phyloP scores from a whole-genome alignment of 2,888 invertebrate genomes.

The Baronia brevicornis region DNA sequence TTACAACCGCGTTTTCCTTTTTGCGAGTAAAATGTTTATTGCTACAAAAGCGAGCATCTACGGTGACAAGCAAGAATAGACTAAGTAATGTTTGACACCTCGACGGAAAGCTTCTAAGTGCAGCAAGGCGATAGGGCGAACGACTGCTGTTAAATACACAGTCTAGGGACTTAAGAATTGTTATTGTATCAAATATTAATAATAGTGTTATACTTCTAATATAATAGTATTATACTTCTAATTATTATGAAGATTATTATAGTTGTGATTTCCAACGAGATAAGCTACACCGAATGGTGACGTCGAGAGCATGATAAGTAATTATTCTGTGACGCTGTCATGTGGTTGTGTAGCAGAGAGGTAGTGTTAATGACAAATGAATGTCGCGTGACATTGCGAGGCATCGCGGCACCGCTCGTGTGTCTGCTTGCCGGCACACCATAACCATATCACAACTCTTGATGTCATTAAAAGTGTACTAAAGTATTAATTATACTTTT shows the following conservation, averaged over 20 bases:
- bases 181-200: too few species aligned
- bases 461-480: constrained; percentile 53
- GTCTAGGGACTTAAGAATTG: too few species aligned
- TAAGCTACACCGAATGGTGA: not conserved
- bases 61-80: constrained; percentile 45
- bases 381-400: constrained; percentile 38
- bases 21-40: constrained; percentile 26
- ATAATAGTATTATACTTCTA: too few species aligned
- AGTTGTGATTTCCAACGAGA: too few species aligned
- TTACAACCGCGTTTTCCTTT: constrained; percentile 40
- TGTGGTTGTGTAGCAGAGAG: not conserved
- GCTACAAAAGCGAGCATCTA: constrained; percentile 36
- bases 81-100: constrained; percentile 48
- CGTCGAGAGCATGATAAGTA: constrained; percentile 1
- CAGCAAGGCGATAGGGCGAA: constrained; percentile 36
- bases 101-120: constrained; percentile 55
- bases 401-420: constrained; percentile 22
- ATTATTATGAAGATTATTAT: too few species aligned
- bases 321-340: constrained; percentile 1
- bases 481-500: constrained; percentile 59
- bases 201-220: too few species aligned
- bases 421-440: constrained; percentile 32
- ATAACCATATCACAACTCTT: constrained; percentile 34
- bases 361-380: constrained; percentile 50
- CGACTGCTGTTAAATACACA: constrained; percentile 29